Evolutionary conservation across 2,888 invertebrate genomes (phyloP), one percentile per base, ranked within the genome.

Genomic region (Acleris holmiana): DNA sequence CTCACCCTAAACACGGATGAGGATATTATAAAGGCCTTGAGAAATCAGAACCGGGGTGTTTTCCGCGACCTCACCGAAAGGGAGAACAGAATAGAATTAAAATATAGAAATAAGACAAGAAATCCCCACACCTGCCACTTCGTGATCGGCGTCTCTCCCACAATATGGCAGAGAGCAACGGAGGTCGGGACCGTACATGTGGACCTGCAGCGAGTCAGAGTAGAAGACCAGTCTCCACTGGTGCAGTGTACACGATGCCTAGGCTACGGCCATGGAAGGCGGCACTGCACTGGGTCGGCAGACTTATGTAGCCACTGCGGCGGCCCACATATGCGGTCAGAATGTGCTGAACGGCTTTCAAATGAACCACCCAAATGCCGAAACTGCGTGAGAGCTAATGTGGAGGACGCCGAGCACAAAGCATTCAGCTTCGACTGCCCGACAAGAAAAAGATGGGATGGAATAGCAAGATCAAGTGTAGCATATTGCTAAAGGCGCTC

Each of bases 221-320:
- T 67, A 0, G 55, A n/a, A 4, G 71, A 71, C 58, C 68, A 71
- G 23, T 64, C 71, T 2, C 68, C 69, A 0, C 53, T 71, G 13
- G 49, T 69, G 8, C 69, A 71, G 48, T 71, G 71, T 40, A 15
- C 68, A 1, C 15, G 23, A 1, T 69, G 71, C 54, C 61, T 69
- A 10, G 66, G 49, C 1, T 68, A 61, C 25, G 71, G 69, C 0
- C 67, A 72, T 41, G 54, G 59, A 8, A 50, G 54, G 13, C 47
- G 21, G 2, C 10, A 63, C 4, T 71, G 71, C 48, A 58, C n/a
- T 13, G 69, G 66, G 17, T 0, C 35, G 1, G 69, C 67, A 1
- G 0, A 41, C 23, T 4, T 23, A 0, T 72, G 71, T 53, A 69
- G 66, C 40, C 61, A 69, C 50, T 69, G 72, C 18, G 64, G 50